phyloP scores from a whole-genome alignment of 2,797 vertebrate genomes.

The Xenentodon cancila region DNA sequence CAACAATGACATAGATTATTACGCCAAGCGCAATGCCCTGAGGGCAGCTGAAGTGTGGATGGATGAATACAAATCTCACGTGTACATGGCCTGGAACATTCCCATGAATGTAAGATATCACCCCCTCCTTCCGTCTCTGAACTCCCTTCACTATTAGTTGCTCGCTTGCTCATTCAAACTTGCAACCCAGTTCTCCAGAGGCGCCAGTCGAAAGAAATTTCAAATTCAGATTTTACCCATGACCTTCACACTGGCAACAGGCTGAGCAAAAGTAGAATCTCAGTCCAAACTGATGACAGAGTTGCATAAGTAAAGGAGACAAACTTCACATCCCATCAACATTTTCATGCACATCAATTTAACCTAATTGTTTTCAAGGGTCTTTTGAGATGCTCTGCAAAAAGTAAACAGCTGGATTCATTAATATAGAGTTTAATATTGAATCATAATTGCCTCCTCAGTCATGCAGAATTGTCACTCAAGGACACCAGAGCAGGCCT shows the following conservation, averaged over 20 bases:
- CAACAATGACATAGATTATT: constrained; percentile 98
- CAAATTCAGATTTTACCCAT: constrained; percentile 74
- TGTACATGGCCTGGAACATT: constrained; percentile 99
- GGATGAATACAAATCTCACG: constrained; percentile 97
- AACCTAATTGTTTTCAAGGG: constrained; percentile 73
- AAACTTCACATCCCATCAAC: constrained; percentile 55
- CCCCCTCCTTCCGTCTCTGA: constrained; percentile 10
- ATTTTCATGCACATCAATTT: constrained; percentile 66
- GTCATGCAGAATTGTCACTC: constrained; percentile 47
- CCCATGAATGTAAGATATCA: constrained; percentile 91
- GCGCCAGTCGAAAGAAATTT: constrained; percentile 61
- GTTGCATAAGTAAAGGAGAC: constrained; percentile 33
- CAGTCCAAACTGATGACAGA: constrained; percentile 40
- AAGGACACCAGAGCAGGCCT: constrained; percentile 44
- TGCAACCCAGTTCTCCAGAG: constrained; percentile 31
- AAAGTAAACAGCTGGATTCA: constrained; percentile 72
- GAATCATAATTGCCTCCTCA: constrained; percentile 62
- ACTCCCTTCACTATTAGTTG: constrained; percentile 8
- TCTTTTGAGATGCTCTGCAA: constrained; percentile 56
- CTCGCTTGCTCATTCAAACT: constrained; percentile 56
- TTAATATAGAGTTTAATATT: constrained; percentile 65
- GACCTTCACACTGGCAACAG: constrained; percentile 65
- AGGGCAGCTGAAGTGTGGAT: constrained; percentile 98
- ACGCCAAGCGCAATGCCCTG: constrained; percentile 95
- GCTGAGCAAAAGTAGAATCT: constrained; percentile 23